phyloP scores from a whole-genome alignment of 2,113 vertebrate species.

The Orycteropus afer region DNA sequence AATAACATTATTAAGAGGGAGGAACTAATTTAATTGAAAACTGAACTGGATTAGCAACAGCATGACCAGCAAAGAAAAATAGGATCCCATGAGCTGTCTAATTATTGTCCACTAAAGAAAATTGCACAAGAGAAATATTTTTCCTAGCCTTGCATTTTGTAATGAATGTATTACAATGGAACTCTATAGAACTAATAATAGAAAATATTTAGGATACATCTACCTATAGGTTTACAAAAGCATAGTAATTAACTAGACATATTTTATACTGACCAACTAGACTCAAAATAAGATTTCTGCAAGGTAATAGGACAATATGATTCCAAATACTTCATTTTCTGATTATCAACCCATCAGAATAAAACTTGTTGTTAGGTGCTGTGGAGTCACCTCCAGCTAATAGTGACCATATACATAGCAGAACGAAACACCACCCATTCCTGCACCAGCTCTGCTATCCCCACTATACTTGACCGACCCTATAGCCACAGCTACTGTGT shows the following conservation, averaged over 20 bases:
- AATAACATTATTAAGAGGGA: background rate
- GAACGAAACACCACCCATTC: too few relatives aligned
- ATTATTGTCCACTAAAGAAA: background rate
- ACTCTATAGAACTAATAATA: background rate
- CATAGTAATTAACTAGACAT: background rate
- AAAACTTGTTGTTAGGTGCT: too few relatives aligned
- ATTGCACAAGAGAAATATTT: background rate
- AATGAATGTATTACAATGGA: background rate
- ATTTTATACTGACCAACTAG: background rate
- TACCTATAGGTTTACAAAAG: background rate
- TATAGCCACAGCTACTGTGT: too few relatives aligned
- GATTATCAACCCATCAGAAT: background rate
- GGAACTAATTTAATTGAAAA: background rate
- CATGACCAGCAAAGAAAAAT: background rate
- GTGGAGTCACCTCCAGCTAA: too few relatives aligned
- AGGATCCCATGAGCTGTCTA: background rate
- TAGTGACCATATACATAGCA: too few relatives aligned
- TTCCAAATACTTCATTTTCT: background rate
- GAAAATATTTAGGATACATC: background rate
- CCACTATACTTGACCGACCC: too few relatives aligned
- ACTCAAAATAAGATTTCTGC: background rate
- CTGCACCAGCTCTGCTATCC: too few relatives aligned
- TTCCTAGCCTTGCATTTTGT: background rate
- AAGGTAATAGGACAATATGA: background rate
- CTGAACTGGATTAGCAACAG: background rate